Conservation (phyloP, 2,113 vertebrate species). For the Hemichromis elongatus region DNA sequence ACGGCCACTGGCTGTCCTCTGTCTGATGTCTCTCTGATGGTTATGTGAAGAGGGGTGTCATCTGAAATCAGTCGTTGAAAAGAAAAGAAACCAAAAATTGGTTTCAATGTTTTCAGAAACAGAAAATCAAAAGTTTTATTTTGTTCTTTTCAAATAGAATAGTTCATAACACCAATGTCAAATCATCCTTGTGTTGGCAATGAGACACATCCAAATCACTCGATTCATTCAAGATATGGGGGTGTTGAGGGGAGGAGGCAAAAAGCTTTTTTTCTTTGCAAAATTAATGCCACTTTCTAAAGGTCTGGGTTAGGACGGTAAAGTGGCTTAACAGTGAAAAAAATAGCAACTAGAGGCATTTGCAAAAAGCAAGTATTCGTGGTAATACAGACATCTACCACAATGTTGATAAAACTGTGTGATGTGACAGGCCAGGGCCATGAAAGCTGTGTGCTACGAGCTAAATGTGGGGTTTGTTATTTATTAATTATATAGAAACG, state of each 20-base stretch:
- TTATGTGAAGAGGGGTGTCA: conserved; percentile 89
- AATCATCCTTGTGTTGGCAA: rapidly evolving
- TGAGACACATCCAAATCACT: neutral
- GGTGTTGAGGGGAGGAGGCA: neutral
- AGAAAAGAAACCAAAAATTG: neutral
- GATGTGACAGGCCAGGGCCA: neutral
- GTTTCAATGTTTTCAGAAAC: neutral
- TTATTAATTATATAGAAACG: too few relatives aligned
- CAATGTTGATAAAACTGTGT: rapidly evolving
- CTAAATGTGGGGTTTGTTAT: neutral
- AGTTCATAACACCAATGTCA: neutral
- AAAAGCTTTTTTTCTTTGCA: neutral
- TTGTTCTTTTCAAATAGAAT: neutral
- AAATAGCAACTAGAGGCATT: neutral
- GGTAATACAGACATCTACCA: neutral
- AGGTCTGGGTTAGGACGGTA: rapidly evolving
- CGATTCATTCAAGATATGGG: neutral
- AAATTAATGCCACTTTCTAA: rapidly evolving
- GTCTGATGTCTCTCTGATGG: conserved; percentile 90
- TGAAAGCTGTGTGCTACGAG: neutral
- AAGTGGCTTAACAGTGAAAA: neutral
- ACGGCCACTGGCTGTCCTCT: conserved; percentile 86
- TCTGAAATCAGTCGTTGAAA: conserved; percentile 59
- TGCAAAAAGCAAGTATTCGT: neutral
- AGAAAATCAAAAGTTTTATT: neutral